A percentile compares a stretch with the other conserved stretches of the same genome.
Evolutionary conservation across 2,113 vertebrate genomes (phyloP).

Genomic region (Phocoena sinus): DNA sequence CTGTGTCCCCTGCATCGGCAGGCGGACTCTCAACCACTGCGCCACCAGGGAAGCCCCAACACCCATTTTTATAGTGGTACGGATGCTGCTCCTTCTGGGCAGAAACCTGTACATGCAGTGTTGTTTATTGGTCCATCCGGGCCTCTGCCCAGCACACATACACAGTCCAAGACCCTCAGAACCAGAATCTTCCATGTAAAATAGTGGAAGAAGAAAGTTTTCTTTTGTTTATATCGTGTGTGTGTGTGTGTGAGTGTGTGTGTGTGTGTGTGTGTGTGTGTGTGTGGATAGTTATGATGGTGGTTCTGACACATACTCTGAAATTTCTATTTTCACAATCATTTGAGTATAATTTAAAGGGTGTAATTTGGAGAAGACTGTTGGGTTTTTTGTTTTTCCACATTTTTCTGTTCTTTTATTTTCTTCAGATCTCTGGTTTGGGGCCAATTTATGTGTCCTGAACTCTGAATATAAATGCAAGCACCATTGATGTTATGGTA

Average conservation of each 20-base stretch:
- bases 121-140: neutral
- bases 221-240: neutral
- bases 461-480: neutral
- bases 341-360: neutral
- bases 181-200: neutral
- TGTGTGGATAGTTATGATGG: no score
- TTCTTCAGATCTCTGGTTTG: neutral
- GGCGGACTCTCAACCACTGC: no score
- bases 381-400: neutral
- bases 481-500: accelerated
- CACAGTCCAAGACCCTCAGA: neutral
- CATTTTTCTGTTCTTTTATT: neutral
- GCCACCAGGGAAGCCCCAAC: neutral
- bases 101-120: neutral
- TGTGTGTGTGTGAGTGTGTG: neutral
- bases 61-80: accelerated
- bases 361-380: neutral
- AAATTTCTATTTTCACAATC: neutral
- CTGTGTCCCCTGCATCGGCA: no score
- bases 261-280: neutral
- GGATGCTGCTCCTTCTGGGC: neutral
- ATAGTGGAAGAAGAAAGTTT: neutral
- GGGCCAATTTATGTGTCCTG: neutral
- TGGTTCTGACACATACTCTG: neutral
- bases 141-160: accelerated